Percentiles rank a stretch among this genome's conserved stretches.
Evolutionary conservation across 2,113 vertebrate genomes (phyloP).

Genomic region (Pao palembangensis): DNA sequence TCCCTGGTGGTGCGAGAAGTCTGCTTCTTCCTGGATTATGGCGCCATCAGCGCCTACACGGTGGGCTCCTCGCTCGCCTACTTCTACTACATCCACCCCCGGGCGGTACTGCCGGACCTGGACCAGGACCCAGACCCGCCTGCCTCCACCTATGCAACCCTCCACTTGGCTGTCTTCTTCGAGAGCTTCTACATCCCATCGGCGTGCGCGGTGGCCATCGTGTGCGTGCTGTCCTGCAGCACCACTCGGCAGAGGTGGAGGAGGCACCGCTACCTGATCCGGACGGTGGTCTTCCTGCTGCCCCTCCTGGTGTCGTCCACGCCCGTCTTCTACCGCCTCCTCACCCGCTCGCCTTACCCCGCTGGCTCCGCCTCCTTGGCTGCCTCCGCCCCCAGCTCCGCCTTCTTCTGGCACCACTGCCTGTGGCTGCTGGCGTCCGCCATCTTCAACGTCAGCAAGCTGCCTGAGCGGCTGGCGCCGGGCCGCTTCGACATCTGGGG

Average conservation of each 20-base stretch:
- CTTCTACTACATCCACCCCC: slow-evolving; percentile 77
- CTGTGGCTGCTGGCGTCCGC: slow-evolving; percentile 76
- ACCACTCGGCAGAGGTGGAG: slow-evolving; percentile 74
- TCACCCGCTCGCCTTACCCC: slow-evolving; percentile 45
- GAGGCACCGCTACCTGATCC: slow-evolving; percentile 73
- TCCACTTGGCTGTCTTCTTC: slow-evolving; percentile 55
- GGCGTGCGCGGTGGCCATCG: slow-evolving; percentile 69
- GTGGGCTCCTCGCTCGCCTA: slow-evolving; percentile 78
- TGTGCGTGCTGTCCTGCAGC: slow-evolving; percentile 77
- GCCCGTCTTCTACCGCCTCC: slow-evolving; percentile 74
- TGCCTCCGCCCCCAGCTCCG: slow-evolving; percentile 49
- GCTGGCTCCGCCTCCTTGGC: slow-evolving; percentile 29
- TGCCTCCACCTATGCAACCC: slow-evolving; percentile 9
- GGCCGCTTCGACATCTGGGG: slow-evolving; percentile 80
- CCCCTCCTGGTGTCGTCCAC: slow-evolving; percentile 75
- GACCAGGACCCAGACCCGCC: background rate
- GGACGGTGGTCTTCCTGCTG: slow-evolving; percentile 77
- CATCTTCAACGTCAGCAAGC: slow-evolving; percentile 78
- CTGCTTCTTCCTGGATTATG: slow-evolving; percentile 80
- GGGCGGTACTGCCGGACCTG: slow-evolving; percentile 38
- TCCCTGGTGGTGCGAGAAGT: slow-evolving; percentile 76
- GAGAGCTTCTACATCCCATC: slow-evolving; percentile 73
- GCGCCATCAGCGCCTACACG: slow-evolving; percentile 77
- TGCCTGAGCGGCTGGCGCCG: slow-evolving; percentile 73
- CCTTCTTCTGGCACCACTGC: slow-evolving; percentile 76